Evolutionary conservation across 2,113 vertebrate species (phyloP), one percentile per base, ranked within the genome.

Genomic region (Recurvirostra avosetta): DNA sequence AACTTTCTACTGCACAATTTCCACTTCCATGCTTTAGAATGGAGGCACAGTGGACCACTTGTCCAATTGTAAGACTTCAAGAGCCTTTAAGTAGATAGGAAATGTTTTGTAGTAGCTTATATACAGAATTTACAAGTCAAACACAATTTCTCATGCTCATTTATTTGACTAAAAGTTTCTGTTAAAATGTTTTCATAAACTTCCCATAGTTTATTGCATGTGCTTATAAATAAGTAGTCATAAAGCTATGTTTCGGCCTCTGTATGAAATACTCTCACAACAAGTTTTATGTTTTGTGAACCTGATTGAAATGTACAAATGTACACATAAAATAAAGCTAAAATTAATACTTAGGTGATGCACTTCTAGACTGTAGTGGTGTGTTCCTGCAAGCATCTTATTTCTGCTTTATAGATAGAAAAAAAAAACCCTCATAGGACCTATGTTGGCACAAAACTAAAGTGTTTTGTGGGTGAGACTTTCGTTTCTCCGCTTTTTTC

Each of bases 201-300:
- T 96, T 97, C 94, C 89, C 91, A 47, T 95, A 94, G 84, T 70
- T 91, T 90, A 86, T 73, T 97, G 97, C 96, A 93, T 97, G 96
- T 91, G 92, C 74, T 95, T 96, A 41, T 89, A 94, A 96, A 95
- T 96, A 96, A 96, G 86, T 83, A 75, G 93, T 80, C 90, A 88
- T 78, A 63, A 97, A 96, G 32, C 66, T 88, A 6, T 77, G 26
- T 8, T 11, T 79, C 21, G 7, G 49, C 11, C 59, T 87, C 76
- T 67, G 25, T 88, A 22, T 80, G 30, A 80, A 84, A 80, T 52
- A 38, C 15, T 49, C 82, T n/a, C 55, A 19, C 36, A 80, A 59
- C 11, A 68, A 68, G 17, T 71, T 86, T 84, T 86, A 22, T 56
- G 7, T 83, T 89, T 70, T 78, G 90, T 94, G 88, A 84, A 66